Base-by-base conservation (phyloP, 2,888 invertebrate genomes). In the Drosophila maculinotata region DNA sequence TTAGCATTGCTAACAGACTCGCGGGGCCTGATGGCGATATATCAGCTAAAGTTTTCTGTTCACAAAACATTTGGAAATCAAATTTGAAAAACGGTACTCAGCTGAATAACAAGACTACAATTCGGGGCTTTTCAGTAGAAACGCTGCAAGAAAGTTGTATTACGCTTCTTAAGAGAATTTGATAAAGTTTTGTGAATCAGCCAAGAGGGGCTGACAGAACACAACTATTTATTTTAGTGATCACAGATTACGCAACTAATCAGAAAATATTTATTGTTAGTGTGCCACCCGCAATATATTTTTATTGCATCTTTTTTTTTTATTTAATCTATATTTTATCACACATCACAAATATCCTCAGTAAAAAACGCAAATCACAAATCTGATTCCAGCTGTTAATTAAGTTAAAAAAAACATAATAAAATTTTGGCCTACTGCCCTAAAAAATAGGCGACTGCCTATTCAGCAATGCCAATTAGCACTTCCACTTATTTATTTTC, bases 81-180 rank as follows among this genome's bases (percentile, higher is more conserved):
- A 72, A 69, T 72, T 12, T 58, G 70, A 57, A 41, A n/a, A 72
- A 74, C 71, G 75, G 75, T 74, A 74, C 42, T 68, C 42, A 0
- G 4, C 12, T 39, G 67, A 30, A 59, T 59, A 59, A 33, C 35
- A 28, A 57, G 35, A 57, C 41, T 31, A 28, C 42, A 36, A 53
- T 48, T 59, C 15, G 20, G 15, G 12, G 6, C 1, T 31, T 41
- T 51, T 12, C 15, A 14, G 8, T 36, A 31, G 26, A 41, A 51
- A 23, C 49, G n/a, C 10, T 25, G 15, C 33, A 45, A 45, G 59
- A 59, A 67, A 53, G 44, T 53, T 39, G 31, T 20, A 28, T 14
- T 51, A 35, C 31, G 17, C 25, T 48, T 31, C 14, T 10, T 54
- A 30, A 36, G 33, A 42, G 38, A 35, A 47, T 17, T 23, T 35